phyloP scores from a whole-genome alignment of 2,888 invertebrate species.

The Acanthopleura granulata region DNA sequence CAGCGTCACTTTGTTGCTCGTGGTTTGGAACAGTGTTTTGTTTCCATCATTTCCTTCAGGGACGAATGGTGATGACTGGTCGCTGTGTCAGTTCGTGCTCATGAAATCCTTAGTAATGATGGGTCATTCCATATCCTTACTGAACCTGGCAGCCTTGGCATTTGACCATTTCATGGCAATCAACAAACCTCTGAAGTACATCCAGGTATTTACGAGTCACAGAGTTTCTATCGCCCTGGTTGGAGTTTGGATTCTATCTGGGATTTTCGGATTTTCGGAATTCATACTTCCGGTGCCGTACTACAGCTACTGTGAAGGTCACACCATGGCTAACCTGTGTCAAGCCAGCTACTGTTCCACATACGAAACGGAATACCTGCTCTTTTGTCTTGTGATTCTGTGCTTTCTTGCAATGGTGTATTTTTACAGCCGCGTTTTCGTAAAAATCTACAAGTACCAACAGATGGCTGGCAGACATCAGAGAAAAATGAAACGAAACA shows the following conservation, averaged over 20 bases:
- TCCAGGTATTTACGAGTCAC: conserved; percentile 37
- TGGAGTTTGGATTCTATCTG: conserved; percentile 43
- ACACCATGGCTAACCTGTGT: conserved; percentile 47
- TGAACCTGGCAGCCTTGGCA: conserved; percentile 54
- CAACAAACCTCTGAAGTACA: conserved; percentile 47
- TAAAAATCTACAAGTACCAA: conserved; percentile 27
- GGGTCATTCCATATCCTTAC: conserved; percentile 49
- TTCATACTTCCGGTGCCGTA: conserved; percentile 27
- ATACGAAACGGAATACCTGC: conserved; percentile 54
- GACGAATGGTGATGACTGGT: conserved; percentile 30
- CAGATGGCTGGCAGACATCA: conserved; percentile 7
- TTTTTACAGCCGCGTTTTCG: conserved; percentile 48
- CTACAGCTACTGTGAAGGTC: conserved; percentile 26
- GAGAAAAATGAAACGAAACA: conserved; percentile 40
- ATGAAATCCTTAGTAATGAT: conserved; percentile 50
- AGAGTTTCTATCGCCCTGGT: conserved; percentile 40
- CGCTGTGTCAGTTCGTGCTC: conserved; percentile 44
- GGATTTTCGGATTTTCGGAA: conserved; percentile 45
- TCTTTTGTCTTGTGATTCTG: conserved; percentile 46
- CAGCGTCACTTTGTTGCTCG: conserved; percentile 45
- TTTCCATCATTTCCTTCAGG: conserved; percentile 26
- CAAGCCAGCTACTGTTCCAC: conserved; percentile 46
- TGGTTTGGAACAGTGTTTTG: conserved; percentile 45
- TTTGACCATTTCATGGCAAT: conserved; percentile 56
- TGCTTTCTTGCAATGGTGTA: conserved; percentile 47